A percentile compares a stretch with the other conserved stretches of the same genome.
Evolutionary conservation across 2,113 vertebrate genomes (phyloP).

Genomic region (Erinaceus europaeus): DNA sequence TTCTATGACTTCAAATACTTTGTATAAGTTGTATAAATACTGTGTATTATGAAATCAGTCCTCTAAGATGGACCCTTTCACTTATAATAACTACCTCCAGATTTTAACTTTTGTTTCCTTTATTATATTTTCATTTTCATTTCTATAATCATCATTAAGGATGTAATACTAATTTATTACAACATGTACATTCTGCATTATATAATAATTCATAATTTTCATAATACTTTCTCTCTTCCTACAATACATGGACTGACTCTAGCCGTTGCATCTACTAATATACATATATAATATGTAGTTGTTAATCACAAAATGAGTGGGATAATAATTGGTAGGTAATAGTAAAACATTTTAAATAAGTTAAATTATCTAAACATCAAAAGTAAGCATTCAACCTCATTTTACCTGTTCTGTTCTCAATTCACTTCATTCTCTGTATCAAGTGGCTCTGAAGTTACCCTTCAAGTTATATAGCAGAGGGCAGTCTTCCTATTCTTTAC

Average conservation of each 20-base stretch:
- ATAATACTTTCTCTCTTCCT: background rate
- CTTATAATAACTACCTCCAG: too few species aligned
- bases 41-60: background rate
- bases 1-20: background rate
- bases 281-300: background rate
- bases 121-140: background rate
- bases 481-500: background rate
- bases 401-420: background rate
- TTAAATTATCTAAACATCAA: background rate
- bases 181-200: background rate
- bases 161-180: background rate
- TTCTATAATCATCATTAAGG: background rate
- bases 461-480: background rate
- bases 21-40: background rate
- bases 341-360: constrained; percentile 20
- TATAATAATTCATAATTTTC: background rate
- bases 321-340: background rate
- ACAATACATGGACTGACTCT: background rate
- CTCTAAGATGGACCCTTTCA: background rate
- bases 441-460: background rate
- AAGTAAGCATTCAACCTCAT: background rate
- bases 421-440: background rate
- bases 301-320: background rate
- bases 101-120: background rate
- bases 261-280: background rate